Base-by-base conservation (phyloP, 2,797 vertebrate species). In the Streptopelia turtur region DNA sequence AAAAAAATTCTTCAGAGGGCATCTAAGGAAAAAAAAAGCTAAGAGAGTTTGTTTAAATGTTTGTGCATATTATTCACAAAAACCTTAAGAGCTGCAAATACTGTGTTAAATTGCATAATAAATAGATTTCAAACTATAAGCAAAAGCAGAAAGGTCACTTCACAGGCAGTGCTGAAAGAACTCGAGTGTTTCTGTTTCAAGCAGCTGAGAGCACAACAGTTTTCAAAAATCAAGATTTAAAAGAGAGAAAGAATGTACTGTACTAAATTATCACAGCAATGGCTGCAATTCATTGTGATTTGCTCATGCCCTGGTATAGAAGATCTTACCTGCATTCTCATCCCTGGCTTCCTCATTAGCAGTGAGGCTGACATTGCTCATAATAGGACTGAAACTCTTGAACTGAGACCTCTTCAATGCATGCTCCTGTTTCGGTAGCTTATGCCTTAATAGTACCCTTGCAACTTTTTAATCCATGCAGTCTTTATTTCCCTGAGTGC, bases 271-370 rank as follows among this genome's bases (percentile, higher is more conserved):
- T 45, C 5, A 5, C 61, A 45, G 39, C 50, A 86, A 71, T 55
- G 33, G 30, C 61, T 91, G 82, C 79, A 81, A 75, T 91, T 92
- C 59, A 45, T 37, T 30, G 28, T 37, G 59, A 90, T 86, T 71
- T 83, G 41, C 49, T 93, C 61, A 76, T 74, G 79, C 72, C 80
- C 80, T 93, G 24, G 2, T 81, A 95, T 43, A 91, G 65, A 88
- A 94, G 75, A 49, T 84, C 94, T 97, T 95, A 96, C 95, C 96
- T 96, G 92, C 71, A 68, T 57, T 90, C 66, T 80, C 83, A 56
- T 84, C 53, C 64, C 83, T 80, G 86, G 64, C 55, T 97, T 84
- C 93, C 22, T 3, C 53, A 22, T 85, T 89, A 95, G 87, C 84
- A 87, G 76, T 41, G 49, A 83, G 64, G 84, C 41, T 93, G 89